Evolutionary conservation across 2,113 vertebrate genomes (phyloP), one percentile per base, ranked within the genome.

Genomic region (Ivindomyrus marchei): DNA sequence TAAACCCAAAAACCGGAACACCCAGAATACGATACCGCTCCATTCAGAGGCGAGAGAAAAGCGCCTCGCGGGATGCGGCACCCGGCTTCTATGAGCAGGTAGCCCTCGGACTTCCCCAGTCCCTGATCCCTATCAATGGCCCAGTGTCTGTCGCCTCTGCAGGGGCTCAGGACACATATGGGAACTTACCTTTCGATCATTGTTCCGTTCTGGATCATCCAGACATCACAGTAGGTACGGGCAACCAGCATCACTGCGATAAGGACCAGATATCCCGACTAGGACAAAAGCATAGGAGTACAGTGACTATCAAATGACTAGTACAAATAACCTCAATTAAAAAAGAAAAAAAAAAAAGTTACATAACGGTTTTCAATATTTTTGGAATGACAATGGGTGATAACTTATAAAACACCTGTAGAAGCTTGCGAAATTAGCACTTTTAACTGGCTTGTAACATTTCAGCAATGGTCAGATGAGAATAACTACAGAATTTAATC

Each of bases 141-240:
- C 47, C 84, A 49, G 84, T 13, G 45, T 86, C 45, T n/a, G 13
- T 27, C 1, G 49, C 7, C 1, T 10, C 19, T 62, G 21, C 56
- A 62, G 7, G 56, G 21, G 21, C 56, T 58, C 56, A n/a, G 56
- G 24, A 62, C 56, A n/a, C 56, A n/a, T n/a, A 11, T 15, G 27
- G 4, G 7, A 13, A 91, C 93, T 90, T 95, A 99, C 98, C 98
- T 99, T 97, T 99, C 98, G 92, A 99, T 99, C 94, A 99, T 97
- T 87, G 98, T 99, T 88, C 98, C 98, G 87, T 99, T 99, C 90
- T 99, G 98, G 95, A 99, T 99, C 98, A 99, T 99, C 98, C 98
- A 99, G 84, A 99, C 98, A 52, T 99, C 98, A 94, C 98, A 99
- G 74, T 98, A 99, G 1, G 98, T 99, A 90, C 98, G 96, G 90